Conservation (phyloP, 2,888 invertebrate genomes). For the Eumerus sabulonum region DNA sequence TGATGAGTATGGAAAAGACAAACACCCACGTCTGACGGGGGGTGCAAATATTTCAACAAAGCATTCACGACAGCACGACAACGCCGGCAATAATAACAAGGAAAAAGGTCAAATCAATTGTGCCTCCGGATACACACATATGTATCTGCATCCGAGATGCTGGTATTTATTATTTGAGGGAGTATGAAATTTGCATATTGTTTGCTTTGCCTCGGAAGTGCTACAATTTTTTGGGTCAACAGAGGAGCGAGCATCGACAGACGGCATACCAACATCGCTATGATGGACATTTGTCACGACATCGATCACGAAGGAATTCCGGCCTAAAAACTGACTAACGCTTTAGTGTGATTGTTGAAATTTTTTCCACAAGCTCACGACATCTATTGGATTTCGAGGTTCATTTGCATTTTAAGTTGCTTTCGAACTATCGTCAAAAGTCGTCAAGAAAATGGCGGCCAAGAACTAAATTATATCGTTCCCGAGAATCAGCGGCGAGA, state of each 20-base stretch:
- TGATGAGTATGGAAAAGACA: slow-evolving; percentile 39
- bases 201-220: not conserved
- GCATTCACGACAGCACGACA: slow-evolving; percentile 1
- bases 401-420: too few relatives aligned
- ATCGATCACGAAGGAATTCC: not conserved
- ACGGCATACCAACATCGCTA: too few relatives aligned
- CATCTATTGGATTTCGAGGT: too few relatives aligned
- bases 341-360: too few relatives aligned
- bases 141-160: too few relatives aligned
- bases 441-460: too few relatives aligned
- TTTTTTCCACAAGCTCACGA: too few relatives aligned
- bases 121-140: too few relatives aligned
- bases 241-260: not conserved
- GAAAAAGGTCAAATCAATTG: slow-evolving; percentile 38
- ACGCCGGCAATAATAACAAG: not conserved
- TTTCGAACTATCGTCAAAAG: too few relatives aligned
- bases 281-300: not conserved
- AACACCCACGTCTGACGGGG: slow-evolving; percentile 17
- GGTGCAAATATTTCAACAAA: slow-evolving; percentile 61
- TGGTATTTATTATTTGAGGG: not conserved
- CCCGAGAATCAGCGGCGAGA: slow-evolving; percentile 46
- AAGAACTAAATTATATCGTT: slow-evolving; percentile 37
- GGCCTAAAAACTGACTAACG: not conserved
- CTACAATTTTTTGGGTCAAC: not conserved
- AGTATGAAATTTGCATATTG: too few relatives aligned